A percentile compares a stretch with the other conserved stretches of the same genome.
These are phyloP conservation scores for Otus scops DNA, from an alignment of 2,797 vertebrate genomes.

Conservation along the genomic window DNA sequence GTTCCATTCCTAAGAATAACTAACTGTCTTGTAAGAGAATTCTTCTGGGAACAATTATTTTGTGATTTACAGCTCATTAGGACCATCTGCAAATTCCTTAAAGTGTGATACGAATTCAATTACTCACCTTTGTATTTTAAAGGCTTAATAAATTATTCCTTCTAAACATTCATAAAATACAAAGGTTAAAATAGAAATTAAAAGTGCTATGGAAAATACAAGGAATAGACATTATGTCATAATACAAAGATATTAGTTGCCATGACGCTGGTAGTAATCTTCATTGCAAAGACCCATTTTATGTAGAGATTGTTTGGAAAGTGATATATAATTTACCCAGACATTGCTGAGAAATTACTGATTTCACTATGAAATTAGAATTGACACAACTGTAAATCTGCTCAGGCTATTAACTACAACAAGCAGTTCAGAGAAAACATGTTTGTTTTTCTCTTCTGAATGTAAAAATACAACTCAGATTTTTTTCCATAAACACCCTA, in stretches of 20 bases:
- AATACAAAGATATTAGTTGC: neutral
- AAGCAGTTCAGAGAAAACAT: neutral
- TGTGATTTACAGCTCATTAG: neutral
- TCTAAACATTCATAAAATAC: neutral
- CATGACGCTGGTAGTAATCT: neutral
- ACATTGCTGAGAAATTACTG: neutral
- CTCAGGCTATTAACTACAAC: neutral
- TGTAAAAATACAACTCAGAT: neutral
- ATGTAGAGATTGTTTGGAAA: neutral
- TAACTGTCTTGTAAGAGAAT: neutral
- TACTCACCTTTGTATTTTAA: neutral
- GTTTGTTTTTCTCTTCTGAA: neutral
- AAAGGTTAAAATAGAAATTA: neutral
- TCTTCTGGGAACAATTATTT: neutral
- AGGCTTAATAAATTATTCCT: neutral
- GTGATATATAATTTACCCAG: neutral
- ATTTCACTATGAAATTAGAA: neutral
- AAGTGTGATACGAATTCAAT: neutral
- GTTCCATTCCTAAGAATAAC: neutral
- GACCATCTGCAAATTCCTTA: neutral
- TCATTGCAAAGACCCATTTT: neutral
- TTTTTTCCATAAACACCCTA: neutral
- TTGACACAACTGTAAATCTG: neutral
- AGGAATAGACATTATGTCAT: neutral
- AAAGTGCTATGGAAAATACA: neutral